Evolutionary conservation across 2,113 vertebrate species (phyloP).

Genomic region (Lucifuga dentata): DNA sequence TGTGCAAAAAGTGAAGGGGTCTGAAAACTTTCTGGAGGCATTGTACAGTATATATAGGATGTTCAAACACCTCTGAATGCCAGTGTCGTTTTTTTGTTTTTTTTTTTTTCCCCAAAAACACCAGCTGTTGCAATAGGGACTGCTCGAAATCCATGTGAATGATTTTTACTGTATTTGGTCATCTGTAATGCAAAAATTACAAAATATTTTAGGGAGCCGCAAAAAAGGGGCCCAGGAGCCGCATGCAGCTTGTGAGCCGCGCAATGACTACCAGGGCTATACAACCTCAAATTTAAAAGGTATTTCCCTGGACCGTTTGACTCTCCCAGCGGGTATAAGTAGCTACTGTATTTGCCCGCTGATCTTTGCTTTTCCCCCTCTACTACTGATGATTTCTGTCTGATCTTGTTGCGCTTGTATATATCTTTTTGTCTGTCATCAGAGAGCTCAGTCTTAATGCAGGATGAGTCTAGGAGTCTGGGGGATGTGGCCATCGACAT

Average conservation of each 20-base stretch:
- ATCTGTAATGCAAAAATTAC: conserved; percentile 77
- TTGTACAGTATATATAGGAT: neutral
- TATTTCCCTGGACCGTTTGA: conserved; percentile 78
- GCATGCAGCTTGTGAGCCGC: conserved; percentile 77
- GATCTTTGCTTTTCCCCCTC: conserved; percentile 57
- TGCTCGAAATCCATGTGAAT: conserved; percentile 73
- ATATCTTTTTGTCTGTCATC: conserved; percentile 39
- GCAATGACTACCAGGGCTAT: conserved; percentile 81
- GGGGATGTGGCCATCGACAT: conserved; percentile 91
- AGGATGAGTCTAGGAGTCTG: conserved; percentile 86
- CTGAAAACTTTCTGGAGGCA: conserved; percentile 31
- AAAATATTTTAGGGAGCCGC: conserved; percentile 83
- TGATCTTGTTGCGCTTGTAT: conserved; percentile 24
- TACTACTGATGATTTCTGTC: conserved; percentile 28
- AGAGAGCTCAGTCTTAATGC: conserved; percentile 89
- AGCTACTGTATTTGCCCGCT: conserved; percentile 68
- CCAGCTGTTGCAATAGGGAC: conserved; percentile 60
- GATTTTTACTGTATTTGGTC: conserved; percentile 77
- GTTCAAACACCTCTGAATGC: conserved; percentile 36
- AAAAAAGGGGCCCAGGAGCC: conserved; percentile 84
- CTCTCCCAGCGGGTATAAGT: conserved; percentile 70
- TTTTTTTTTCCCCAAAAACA: too few relatives aligned
- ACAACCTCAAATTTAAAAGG: conserved; percentile 79
- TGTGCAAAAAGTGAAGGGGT: too few relatives aligned
- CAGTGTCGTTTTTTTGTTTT: conserved; percentile 48